Evolutionary conservation across 2,113 vertebrate genomes (phyloP), one percentile per base, ranked within the genome.

Genomic region (Cinclus cinclus): DNA sequence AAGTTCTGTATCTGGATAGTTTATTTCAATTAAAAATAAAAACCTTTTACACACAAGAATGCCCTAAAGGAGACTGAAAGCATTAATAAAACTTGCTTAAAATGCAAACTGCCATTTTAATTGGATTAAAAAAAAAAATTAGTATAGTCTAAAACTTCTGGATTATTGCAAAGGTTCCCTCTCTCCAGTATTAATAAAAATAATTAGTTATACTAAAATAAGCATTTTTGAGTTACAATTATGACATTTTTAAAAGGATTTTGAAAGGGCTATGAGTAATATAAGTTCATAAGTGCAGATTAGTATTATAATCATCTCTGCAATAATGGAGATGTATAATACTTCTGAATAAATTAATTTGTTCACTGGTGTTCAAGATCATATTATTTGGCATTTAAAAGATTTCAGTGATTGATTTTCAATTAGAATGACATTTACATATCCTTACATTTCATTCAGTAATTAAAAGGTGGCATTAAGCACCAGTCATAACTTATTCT

Each of bases 321-420:
- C 19, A 89, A 62, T 76, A 50, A 80, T 52, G 67, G 18, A 76
- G 49, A 83, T 83, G 7, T 59, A 47, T 37, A 41, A 65, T 62
- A 88, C 39, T 90, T 92, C 42, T 58, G 62, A 92, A 89, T 76
- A 92, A 91, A 91, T 44, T 69, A 69, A 76, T 95, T 92, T 84
- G 15, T 46, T 92, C 55, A 65, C 11, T 94, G 63, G 33, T 83
- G 55, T 76, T 95, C 73, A 59, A 77, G 46, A 88, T 90, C 50
- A 25, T n/a, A 76, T 89, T 92, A 82, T 82, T 80, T 89, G 75
- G 49, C 79, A 90, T 90, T 83, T 87, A 41, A 87, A 78, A 52
- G 0, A 94, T 78, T 89, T 70, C 47, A 70, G 55, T 77, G 75
- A 93, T 56, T 83, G 71, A 76, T 93, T 96, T 75, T 89, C 52